Base-by-base conservation (phyloP, 2,113 vertebrate species). In the Chelonoidis abingdonii region DNA sequence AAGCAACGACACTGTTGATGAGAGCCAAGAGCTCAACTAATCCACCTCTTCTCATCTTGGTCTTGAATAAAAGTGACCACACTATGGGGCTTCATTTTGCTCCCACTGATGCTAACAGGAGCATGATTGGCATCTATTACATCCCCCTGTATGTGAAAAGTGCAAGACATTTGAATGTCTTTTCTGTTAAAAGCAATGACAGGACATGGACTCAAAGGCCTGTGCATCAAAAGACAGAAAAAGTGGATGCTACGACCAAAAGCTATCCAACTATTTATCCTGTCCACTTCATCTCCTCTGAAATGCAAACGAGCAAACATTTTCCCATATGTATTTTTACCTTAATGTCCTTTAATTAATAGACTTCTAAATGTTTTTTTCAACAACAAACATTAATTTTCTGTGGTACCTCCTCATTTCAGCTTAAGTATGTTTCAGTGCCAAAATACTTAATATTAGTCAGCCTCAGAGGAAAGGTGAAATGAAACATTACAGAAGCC, bases 401-500 rank as follows among this genome's bases (percentile, higher is more conserved):
- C 49, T 6, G 80, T 53, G 84, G 91, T 85, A 87, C 49, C 82
- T 89, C 10, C 6, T 87, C 57, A 53, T 88, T 93, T 78, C 85
- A 81, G 85, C 79, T 59, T 53, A 88, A 94, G 76, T 65, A 78
- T 65, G 14, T 79, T 14, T 53, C 16, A 95, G 75, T 86, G 92
- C 75, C 86, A 83, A 62, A 96, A 92, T 82, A 84, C 50, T 87
- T 59, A 76, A 44, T 31, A 92, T 85, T 11, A 84, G 76, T 25
- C 57, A 24, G 1, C 81, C 69, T 83, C 94, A 97, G 84, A 72
- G 95, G 82, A 97, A 62, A 96, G 88, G 86, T 92, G 94, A 97
- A 93, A 91, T 96, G 85, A 97, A 96, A 96, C 95, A 97, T 96
- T 97, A 94, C 92, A 88, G 69, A 84, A 93, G 93, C 12, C 16